Base-by-base conservation (phyloP, 1,140 invertebrate genomes). In the Diabrotica undecimpunctata region DNA sequence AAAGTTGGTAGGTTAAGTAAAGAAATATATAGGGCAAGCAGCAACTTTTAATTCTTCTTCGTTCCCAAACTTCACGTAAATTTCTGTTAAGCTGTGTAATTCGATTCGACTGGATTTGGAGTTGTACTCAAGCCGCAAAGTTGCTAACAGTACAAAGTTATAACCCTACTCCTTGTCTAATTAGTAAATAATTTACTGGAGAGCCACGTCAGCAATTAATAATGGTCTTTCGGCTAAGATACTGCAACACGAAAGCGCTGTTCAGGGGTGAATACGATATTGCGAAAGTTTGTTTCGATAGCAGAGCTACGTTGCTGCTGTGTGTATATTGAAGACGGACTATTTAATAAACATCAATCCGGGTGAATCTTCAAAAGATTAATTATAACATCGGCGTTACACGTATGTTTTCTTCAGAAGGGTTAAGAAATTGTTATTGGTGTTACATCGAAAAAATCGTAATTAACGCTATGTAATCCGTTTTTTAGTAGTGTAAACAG, bases 101-200 rank as follows among this genome's bases (percentile, higher is more conserved):
- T 46, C 41, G 41, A 46, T 46, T 10, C 41, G 41, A 46, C 41
- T 46, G n/a, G 55, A 37, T 60, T 51, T 37, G 52, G 46, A 7
- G 36, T 11, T 14, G 25, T 54, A 52, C 52, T 37, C 12, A 54
- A 54, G 61, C 61, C 61, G 46, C 61, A 62, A 46, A 65, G 68
- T 69, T 70, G 70, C 70, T 74, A 72, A 75, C 71, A 69, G 56
- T 72, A 61, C 50, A 62, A 76, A 77, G 73, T 77, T 77, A 77
- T 75, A 67, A 72, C 74, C 74, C 70, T 66, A 68, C 70, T 73
- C 70, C 75, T 76, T 76, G 76, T 77, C 75, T 77, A 77, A 77
- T 77, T 77, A 77, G 76, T 77, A 75, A 77, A 77, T 77, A 77
- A 77, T 77, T 77, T 74, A 77, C 74, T 77, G 76, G 76, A 74